Base-by-base conservation (phyloP, 1,140 invertebrate species). In the Bombus sylvicola region DNA sequence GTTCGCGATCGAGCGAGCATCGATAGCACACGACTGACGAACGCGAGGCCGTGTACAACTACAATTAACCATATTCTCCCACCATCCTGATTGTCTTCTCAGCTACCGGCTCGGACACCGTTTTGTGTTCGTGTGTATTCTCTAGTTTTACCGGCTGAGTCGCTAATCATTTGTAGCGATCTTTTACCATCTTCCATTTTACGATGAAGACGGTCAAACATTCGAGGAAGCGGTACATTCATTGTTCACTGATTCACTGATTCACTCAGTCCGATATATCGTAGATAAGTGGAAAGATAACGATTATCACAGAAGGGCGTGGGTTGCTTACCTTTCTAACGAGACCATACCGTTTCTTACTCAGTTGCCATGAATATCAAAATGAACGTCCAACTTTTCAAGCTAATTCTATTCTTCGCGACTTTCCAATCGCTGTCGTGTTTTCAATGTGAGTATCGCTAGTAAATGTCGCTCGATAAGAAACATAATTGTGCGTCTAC, bases 271-370 rank as follows among this genome's bases (percentile, higher is more conserved):
- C 22, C 22, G 43, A 43, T 34, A 34, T 88, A 88, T 82, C 86
- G 10, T 81, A 82, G 88, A 82, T 89, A 88, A 72, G 66, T 39
- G 28, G 37, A 12, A n/a, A 88, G 88, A 89, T 89, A 89, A 89
- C 83, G 37, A 85, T 88, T 89, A 89, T 88, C 87, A 53, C 13
- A 13, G 28, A 18, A 86, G 62, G 78, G 88, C 37, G 87, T 85
- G 80, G 6, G 22, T 53, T 31, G 31, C 62, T 28, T 53, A 62
- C 15, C 12, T 25, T 9, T 31, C 22, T n/a, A 79, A 59, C n/a
- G 3, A 82, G 39, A 47, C 3, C 5, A 22, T 10, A 41, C 1
- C 3, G n/a, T 75, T 81, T 15, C 25, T 22, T 64, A 37, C 13
- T 41, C 8, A 18, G 31, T 31, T 31, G 22, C 12, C 43, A 13